A percentile compares a stretch with the other conserved stretches of the same genome.
Conservation (phyloP, 2,113 vertebrate genomes). For the Odontophorus gujanensis region DNA sequence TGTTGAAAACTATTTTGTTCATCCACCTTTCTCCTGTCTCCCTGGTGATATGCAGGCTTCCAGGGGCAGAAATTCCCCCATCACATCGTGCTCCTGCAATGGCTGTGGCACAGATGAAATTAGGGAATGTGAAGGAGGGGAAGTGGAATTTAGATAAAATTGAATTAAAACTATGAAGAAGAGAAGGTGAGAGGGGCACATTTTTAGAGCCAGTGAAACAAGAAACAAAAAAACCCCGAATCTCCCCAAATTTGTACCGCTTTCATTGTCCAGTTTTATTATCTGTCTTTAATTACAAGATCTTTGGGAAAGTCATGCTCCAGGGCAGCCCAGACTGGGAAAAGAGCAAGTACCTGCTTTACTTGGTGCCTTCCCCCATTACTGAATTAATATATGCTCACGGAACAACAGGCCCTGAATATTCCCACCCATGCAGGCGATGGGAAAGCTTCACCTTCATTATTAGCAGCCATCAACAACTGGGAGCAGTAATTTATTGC, state of each 20-base stretch:
- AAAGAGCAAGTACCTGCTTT: constrained; percentile 17
- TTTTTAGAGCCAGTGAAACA: not conserved
- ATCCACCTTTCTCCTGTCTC: fast-evolving
- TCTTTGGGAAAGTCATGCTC: not conserved
- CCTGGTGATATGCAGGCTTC: not conserved
- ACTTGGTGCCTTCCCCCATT: constrained; percentile 21
- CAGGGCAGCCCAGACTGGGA: not conserved
- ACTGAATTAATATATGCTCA: constrained; percentile 13
- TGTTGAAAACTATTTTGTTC: not conserved
- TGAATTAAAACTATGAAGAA: not conserved
- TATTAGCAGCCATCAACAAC: not conserved
- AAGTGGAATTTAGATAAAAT: not conserved
- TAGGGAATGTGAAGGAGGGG: not conserved
- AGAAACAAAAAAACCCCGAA: not conserved
- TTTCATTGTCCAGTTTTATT: not conserved
- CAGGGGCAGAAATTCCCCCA: not conserved
- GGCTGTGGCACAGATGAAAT: not conserved
- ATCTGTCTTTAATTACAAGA: not conserved
- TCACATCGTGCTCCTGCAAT: not conserved
- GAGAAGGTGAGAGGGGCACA: not conserved
- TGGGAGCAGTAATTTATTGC: constrained; percentile 53
- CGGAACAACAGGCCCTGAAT: constrained; percentile 1
- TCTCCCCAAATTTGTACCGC: not conserved
- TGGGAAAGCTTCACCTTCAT: constrained; percentile 23
- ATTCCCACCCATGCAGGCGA: constrained; percentile 37